phyloP scores from a whole-genome alignment of 2,888 invertebrate species.

The Aleiodes alternator region DNA sequence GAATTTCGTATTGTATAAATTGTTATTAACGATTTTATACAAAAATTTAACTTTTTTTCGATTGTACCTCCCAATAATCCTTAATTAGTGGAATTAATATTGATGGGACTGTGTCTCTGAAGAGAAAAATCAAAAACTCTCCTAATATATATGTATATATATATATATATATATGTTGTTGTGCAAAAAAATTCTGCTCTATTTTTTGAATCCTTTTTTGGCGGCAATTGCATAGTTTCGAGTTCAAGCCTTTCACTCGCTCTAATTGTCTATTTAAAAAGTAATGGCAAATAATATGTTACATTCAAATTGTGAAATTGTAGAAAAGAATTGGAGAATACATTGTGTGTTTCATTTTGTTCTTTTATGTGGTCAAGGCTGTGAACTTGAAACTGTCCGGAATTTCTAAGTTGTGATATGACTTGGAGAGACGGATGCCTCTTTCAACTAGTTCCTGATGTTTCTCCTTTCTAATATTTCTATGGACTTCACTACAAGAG shows the following conservation, averaged over 20 bases:
- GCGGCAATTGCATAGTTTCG: background rate
- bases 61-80: no score
- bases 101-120: no score
- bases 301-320: no score
- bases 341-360: background rate
- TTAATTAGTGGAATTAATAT: no score
- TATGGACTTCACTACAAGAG: background rate
- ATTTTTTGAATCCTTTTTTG: background rate
- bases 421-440: background rate
- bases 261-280: background rate
- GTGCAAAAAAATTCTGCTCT: background rate
- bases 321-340: background rate
- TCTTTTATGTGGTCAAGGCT: conserved; percentile 18
- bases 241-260: conserved; percentile 14
- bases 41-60: no score
- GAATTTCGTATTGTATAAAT: no score
- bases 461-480: conserved; percentile 13
- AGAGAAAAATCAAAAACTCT: no score
- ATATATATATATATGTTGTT: no score
- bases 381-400: conserved; percentile 15
- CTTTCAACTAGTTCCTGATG: background rate
- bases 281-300: background rate
- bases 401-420: background rate
- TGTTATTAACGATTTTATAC: no score
- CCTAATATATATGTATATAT: no score